Base-by-base conservation (phyloP, 2,888 invertebrate genomes). In the Exephanes ischioxanthus region DNA sequence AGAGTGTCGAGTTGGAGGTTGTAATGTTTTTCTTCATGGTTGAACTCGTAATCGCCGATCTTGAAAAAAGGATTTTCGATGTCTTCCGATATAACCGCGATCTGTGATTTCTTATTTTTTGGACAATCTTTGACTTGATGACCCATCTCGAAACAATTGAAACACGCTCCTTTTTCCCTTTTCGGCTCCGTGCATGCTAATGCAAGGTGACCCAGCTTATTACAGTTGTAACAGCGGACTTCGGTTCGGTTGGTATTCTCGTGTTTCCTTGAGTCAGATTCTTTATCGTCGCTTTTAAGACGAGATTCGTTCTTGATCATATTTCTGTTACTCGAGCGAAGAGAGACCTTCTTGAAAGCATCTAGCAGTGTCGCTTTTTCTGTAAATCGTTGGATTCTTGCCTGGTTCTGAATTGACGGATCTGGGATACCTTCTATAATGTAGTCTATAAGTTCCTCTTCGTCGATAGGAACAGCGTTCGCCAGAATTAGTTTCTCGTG, bases 161-260 rank as follows among this genome's bases (percentile, higher is more conserved):
- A 83, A 37, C 86, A 83, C 3, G 76, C 79, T 16, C 83, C 77
- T 51, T 58, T 73, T n/a, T 75, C 55, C 6, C 84, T 7, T 16
- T 22, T 61, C 9, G 71, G 76, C 66, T 53, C 16, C 16, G 30
- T 14, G 41, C 63, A 80, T 7, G 4, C 19, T 14, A 33, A 58
- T 1, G 81, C 41, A 19, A 72, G 41, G 22, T 85, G 85, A 33
- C 73, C 81, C 45, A 63, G 9, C 22, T 48, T 33, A 37, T 68
- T 53, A 22, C 81, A 85, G 48, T 85, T 85, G 78, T 72, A 81
- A n/a, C 81, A 85, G 9, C 79, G 78, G 4, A 19, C 41, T 53
- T 33, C 53, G n/a, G 16, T 53, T 33, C 53, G n/a, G 16, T 22
- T 33, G 66, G n/a, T 37, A 68, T 68, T 37, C 7, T 68, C 68